A percentile compares a stretch with the other conserved stretches of the same genome.
Conservation (phyloP, 2,797 vertebrate genomes). For the Pseudochaenichthys georgianus region DNA sequence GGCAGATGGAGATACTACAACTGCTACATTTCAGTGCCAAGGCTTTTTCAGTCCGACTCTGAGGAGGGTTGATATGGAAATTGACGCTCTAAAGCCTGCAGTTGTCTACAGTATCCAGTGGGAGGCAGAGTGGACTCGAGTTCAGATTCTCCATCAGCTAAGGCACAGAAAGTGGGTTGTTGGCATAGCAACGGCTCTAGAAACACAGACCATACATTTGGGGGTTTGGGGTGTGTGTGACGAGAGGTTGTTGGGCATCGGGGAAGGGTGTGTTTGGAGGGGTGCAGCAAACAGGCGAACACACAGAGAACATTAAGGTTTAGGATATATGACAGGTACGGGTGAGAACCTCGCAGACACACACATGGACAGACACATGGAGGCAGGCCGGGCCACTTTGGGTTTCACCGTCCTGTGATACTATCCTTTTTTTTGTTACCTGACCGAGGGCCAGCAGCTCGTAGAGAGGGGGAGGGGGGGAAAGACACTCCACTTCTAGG, state of each 20-base stretch:
- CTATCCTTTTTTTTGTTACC: constrained; percentile 89
- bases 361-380: constrained; percentile 82
- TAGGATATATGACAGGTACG: constrained; percentile 92
- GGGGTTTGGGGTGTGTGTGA: constrained; percentile 65
- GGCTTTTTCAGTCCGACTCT: constrained; percentile 51
- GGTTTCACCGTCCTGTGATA: constrained; percentile 91
- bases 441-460: constrained; percentile 84
- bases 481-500: constrained; percentile 84
- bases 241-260: constrained; percentile 51
- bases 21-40: constrained; percentile 61
- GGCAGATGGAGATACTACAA: constrained; percentile 63
- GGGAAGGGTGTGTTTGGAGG: constrained; percentile 69
- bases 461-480: constrained; percentile 73
- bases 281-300: constrained; percentile 86
- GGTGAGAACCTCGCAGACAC: constrained; percentile 87
- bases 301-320: constrained; percentile 80
- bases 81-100: constrained; percentile 71
- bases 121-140: constrained; percentile 83
- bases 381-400: constrained; percentile 84
- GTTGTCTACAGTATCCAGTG: constrained; percentile 81
- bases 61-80: constrained; percentile 42
- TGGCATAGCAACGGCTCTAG: constrained; percentile 87
- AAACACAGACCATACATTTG: constrained; percentile 81
- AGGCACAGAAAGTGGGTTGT: constrained; percentile 86
- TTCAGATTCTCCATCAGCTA: constrained; percentile 80